Evolutionary conservation across 2,888 invertebrate genomes (phyloP).

Genomic region (Synanthedon formicaeformis): DNA sequence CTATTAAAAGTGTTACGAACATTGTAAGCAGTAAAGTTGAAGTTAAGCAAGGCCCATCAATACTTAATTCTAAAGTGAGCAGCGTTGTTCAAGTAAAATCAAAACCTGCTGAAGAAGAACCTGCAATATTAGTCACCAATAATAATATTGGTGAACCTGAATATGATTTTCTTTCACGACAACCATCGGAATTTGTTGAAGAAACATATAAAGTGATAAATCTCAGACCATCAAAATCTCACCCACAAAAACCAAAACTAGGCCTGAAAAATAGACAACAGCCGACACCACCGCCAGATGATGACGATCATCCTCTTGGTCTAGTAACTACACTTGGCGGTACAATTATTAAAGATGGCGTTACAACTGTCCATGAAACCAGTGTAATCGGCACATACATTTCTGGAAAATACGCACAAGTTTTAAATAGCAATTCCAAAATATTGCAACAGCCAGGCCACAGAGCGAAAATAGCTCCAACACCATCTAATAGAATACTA

Average conservation of each 20-base stretch:
- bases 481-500: slow-evolving; percentile 75
- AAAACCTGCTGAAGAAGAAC: slow-evolving; percentile 57
- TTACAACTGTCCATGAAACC: slow-evolving; percentile 88
- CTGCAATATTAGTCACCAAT: slow-evolving; percentile 73
- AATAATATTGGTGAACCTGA: slow-evolving; percentile 85
- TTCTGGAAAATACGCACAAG: slow-evolving; percentile 89
- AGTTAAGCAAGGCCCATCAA: slow-evolving; percentile 51
- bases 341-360: slow-evolving; percentile 83
- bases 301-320: slow-evolving; percentile 80
- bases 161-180: slow-evolving; percentile 86
- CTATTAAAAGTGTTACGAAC: slow-evolving; percentile 46
- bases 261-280: slow-evolving; percentile 48
- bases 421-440: slow-evolving; percentile 84
- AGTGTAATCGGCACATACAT: slow-evolving; percentile 91
- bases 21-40: slow-evolving; percentile 61
- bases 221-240: slow-evolving; percentile 76
- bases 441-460: slow-evolving; percentile 61
- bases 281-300: slow-evolving; percentile 57
- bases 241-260: slow-evolving; percentile 56
- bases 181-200: slow-evolving; percentile 86
- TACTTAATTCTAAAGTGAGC: slow-evolving; percentile 55
- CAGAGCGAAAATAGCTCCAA: slow-evolving; percentile 75
- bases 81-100: slow-evolving; percentile 70
- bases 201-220: slow-evolving; percentile 88
- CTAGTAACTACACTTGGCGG: slow-evolving; percentile 87